A percentile compares a stretch with the other conserved stretches of the same genome.
These are phyloP conservation scores for Myzus persicae DNA, from an alignment of 1,140 invertebrate genomes.

Conservation along the genomic window DNA sequence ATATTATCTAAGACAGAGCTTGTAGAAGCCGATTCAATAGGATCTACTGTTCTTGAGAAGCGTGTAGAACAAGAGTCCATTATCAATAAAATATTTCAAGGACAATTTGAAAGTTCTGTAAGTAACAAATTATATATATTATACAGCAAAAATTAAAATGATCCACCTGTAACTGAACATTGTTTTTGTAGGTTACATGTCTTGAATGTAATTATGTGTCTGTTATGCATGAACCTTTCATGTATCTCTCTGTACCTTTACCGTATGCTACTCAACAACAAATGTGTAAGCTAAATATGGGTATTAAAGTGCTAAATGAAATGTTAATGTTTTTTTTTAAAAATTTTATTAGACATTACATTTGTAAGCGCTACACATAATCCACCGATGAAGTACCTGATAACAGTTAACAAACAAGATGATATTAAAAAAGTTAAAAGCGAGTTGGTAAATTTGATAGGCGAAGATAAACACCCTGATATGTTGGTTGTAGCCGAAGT, in stretches of 20 bases:
- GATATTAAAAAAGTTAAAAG: constrained; percentile 70
- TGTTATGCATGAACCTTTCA: constrained; percentile 78
- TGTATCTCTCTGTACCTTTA: constrained; percentile 77
- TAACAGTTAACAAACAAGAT: constrained; percentile 73
- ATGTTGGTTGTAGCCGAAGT: constrained; percentile 70
- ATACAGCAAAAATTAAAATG: neutral
- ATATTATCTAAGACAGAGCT: neutral
- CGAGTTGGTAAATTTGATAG: constrained; percentile 66
- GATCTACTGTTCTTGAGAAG: constrained; percentile 64
- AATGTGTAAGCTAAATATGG: constrained; percentile 66
- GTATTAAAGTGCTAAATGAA: neutral
- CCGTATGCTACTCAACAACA: constrained; percentile 75
- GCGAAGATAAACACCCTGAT: constrained; percentile 59
- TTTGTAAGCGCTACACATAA: constrained; percentile 68
- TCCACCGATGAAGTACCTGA: constrained; percentile 67
- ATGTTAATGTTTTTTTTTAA: constrained; percentile 31
- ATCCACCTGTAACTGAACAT: constrained; percentile 32
- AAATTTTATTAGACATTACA: constrained; percentile 68
- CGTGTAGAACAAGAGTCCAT: constrained; percentile 70
- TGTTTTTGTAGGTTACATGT: constrained; percentile 71
- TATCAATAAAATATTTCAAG: constrained; percentile 77
- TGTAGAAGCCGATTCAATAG: constrained; percentile 52
- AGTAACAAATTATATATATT: constrained; percentile 16
- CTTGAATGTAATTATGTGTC: constrained; percentile 74
- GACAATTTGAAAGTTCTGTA: constrained; percentile 78